Base-by-base conservation (phyloP, 1,140 invertebrate genomes). In the Drosophila parvula region DNA sequence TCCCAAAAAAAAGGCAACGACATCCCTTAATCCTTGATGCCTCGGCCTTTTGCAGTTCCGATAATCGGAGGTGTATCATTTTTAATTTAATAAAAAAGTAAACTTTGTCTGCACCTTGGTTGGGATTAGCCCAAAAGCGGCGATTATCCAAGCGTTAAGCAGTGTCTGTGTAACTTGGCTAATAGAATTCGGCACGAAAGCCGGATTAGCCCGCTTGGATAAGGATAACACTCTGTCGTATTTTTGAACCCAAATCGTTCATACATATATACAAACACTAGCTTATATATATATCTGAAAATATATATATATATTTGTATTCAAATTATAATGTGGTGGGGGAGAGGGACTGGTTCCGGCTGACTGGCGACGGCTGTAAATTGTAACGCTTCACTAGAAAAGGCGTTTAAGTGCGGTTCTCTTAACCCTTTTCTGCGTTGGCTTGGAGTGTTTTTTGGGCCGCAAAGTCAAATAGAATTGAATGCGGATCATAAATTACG, bases 401-500 rank as follows among this genome's bases (percentile, higher is more conserved):
- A 78, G 78, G 78, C 81, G 81, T 77, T 82, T 78, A 88, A 88
- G 84, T 88, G 80, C 80, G 74, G 79, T 28, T 28, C 38, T 18
- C n/a, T 65, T 85, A 78, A 85, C 82, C 82, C 82, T 86, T 86
- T 85, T 78, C 59, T 14, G 43, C 45, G 10, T 18, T 22, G 12
- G 16, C 5, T 22, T 74, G 71, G 71, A 86, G 82, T 85, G 78
- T 78, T 79, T 28, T 27, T 76, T 70, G 78, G 82, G 79, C 76
- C 63, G 58, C 56, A 64, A 79, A 86, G 83, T 80, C 84, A 88
- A 89, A 83, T 83, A 69, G 47, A 81, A 64, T 70, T 68, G 80
- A 86, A 86, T 86, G 83, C 76, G 63, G 61, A 83, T 64, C 84
- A 88, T 88, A 88, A 89, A 88, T 88, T 88, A 88, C 77, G 80